Percentiles rank a stretch among this genome's conserved stretches.
These are phyloP conservation scores for Labroides dimidiatus DNA, from an alignment of 2,797 vertebrate genomes.

Conservation along the genomic window DNA sequence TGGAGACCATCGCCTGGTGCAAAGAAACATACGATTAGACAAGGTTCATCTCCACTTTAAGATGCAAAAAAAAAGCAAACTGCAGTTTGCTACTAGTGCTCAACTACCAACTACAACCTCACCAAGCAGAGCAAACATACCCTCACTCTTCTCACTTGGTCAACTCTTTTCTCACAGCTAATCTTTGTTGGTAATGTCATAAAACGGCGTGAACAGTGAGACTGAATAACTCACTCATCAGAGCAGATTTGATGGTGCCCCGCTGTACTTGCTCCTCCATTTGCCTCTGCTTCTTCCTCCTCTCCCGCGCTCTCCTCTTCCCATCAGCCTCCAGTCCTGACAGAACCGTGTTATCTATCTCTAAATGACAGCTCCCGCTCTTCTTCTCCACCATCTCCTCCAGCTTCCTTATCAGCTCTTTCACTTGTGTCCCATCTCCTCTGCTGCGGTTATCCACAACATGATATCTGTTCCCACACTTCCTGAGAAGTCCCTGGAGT, in stretches of 20 bases:
- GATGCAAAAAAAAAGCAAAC: no score
- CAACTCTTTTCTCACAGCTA: no score
- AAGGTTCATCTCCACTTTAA: no score
- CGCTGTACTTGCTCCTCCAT: slow-evolving; percentile 81
- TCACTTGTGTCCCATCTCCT: slow-evolving; percentile 73
- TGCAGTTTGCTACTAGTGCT: no score
- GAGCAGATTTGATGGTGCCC: slow-evolving; percentile 73
- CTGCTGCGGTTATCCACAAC: slow-evolving; percentile 75
- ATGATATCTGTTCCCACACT: slow-evolving; percentile 77
- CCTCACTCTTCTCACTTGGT: no score
- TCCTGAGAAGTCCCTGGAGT: slow-evolving; percentile 72
- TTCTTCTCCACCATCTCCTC: slow-evolving; percentile 72
- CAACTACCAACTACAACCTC: no score
- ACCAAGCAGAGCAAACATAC: no score
- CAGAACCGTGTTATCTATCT: slow-evolving; percentile 50
- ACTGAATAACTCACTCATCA: slow-evolving; percentile 73
- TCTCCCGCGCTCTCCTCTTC: slow-evolving; percentile 78
- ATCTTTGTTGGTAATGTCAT: no score
- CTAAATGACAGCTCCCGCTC: slow-evolving; percentile 47
- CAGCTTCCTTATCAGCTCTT: slow-evolving; percentile 78
- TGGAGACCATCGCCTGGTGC: slow-evolving; percentile 68
- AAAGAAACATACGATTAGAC: background rate
- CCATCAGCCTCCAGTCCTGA: slow-evolving; percentile 73
- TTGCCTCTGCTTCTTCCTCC: slow-evolving; percentile 83
- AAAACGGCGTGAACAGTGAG: no score